Conservation (phyloP, 2,113 vertebrate species). For the Myodes glareolus region DNA sequence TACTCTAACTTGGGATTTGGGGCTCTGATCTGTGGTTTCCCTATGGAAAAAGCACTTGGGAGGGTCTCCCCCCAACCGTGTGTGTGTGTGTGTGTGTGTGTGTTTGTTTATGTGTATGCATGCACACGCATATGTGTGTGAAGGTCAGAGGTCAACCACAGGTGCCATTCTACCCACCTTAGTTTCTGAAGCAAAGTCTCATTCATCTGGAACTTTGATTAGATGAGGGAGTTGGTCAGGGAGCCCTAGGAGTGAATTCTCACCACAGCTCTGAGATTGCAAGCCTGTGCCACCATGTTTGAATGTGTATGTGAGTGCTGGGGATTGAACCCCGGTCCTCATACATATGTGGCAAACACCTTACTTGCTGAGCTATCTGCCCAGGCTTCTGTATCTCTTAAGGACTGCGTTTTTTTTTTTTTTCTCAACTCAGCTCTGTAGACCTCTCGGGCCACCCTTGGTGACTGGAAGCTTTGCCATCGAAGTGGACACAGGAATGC, state of each 20-base stretch:
- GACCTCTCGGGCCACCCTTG: neutral
- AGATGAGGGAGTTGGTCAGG: neutral
- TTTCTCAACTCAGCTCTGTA: neutral
- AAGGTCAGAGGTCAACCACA: neutral
- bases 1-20: neutral
- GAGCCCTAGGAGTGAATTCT: neutral
- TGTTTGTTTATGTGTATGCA: too few species aligned
- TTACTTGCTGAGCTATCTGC: neutral
- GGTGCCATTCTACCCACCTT: neutral
- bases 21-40: too few species aligned
- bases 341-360: too few species aligned
- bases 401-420: neutral
- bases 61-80: neutral
- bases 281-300: neutral
- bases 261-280: neutral
- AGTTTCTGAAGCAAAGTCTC: neutral
- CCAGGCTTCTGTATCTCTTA: neutral
- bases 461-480: neutral
- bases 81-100: too few species aligned
- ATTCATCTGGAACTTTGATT: neutral
- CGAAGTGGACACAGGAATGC: neutral
- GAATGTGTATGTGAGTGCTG: neutral
- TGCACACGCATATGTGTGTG: neutral
- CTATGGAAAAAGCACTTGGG: neutral
- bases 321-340: neutral